phyloP scores from a whole-genome alignment of 2,113 vertebrate species.

The Equus przewalskii region DNA sequence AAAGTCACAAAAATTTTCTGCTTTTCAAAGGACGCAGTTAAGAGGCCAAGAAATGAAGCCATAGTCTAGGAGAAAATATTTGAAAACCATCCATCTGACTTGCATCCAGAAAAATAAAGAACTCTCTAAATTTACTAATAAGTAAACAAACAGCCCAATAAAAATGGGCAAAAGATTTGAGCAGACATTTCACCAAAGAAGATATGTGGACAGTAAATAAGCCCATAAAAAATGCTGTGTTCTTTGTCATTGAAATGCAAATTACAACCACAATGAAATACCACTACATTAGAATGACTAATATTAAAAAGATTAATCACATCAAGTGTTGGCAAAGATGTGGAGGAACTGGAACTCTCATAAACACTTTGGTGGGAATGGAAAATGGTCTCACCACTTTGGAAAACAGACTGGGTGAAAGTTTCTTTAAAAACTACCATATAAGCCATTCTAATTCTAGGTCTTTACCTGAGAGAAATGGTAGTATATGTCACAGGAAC shows the following conservation, averaged over 20 bases:
- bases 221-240: neutral
- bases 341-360: neutral
- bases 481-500: neutral
- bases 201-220: neutral
- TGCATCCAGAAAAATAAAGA: neutral
- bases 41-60: slow-evolving; percentile 24
- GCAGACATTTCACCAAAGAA: neutral
- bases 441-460: neutral
- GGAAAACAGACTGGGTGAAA: neutral
- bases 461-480: neutral
- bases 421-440: neutral
- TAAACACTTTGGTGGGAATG: neutral
- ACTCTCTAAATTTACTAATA: neutral
- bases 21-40: neutral
- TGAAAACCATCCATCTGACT: neutral
- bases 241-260: neutral
- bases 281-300: neutral
- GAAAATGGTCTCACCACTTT: neutral
- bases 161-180: neutral
- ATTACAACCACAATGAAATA: neutral
- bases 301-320: neutral
- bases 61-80: neutral
- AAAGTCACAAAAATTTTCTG: neutral
- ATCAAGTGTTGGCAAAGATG: neutral
- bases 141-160: neutral